phyloP scores from a whole-genome alignment of 2,113 vertebrate species.

The Laticauda colubrina region DNA sequence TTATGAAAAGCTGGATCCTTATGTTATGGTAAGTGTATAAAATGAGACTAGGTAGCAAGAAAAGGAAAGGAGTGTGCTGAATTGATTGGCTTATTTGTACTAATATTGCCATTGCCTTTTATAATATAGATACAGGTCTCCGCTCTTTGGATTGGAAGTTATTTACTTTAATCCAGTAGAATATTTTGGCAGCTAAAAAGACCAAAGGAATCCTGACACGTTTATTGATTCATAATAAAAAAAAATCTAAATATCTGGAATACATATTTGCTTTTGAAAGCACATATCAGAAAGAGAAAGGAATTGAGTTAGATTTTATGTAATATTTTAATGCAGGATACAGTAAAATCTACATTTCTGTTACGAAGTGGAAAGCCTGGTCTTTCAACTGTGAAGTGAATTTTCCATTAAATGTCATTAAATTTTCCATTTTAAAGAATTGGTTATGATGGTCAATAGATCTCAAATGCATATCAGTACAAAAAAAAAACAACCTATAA shows the following conservation, averaged over 20 bases:
- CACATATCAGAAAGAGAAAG: neutral
- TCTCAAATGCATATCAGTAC: neutral
- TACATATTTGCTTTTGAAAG: neutral
- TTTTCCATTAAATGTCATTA: neutral
- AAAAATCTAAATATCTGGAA: neutral
- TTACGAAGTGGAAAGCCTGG: neutral
- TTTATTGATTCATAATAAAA: neutral
- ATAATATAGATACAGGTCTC: neutral
- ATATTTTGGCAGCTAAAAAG: neutral
- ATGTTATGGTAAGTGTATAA: neutral
- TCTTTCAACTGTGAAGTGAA: neutral
- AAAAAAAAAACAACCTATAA: neutral
- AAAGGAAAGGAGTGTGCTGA: neutral
- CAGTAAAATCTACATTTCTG: neutral
- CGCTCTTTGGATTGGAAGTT: neutral
- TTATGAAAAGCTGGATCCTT: neutral
- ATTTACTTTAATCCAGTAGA: neutral
- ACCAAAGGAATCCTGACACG: too few relatives aligned
- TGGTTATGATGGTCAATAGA: neutral
- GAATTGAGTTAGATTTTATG: neutral
- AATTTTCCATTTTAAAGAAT: neutral
- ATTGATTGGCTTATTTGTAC: neutral
- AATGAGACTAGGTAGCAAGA: neutral
- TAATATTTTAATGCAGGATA: neutral
- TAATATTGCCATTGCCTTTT: neutral